Percentiles rank a stretch among this genome's conserved stretches.
Conservation (phyloP, 2,797 vertebrate species). For the Myotis daubentonii region DNA sequence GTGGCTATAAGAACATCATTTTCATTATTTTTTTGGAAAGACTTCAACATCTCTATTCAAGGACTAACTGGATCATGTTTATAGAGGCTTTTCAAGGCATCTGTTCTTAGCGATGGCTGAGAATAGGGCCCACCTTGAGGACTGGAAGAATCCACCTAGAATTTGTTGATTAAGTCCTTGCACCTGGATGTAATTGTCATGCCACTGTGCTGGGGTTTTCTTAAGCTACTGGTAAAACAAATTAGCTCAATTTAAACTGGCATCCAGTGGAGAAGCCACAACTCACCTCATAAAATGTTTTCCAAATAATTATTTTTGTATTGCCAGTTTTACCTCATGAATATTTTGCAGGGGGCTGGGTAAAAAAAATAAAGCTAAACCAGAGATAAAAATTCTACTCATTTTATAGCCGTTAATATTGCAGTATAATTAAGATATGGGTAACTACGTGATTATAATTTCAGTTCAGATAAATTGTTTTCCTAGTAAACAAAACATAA, state of each 20-base stretch:
- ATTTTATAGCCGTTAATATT: constrained; percentile 51
- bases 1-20: constrained; percentile 55
- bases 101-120: constrained; percentile 92
- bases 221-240: constrained; percentile 93
- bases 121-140: constrained; percentile 85
- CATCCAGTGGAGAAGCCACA: constrained; percentile 93
- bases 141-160: constrained; percentile 94
- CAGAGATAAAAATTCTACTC: constrained; percentile 64
- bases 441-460: constrained; percentile 47
- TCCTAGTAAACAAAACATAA: neutral
- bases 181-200: constrained; percentile 98
- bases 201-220: constrained; percentile 97
- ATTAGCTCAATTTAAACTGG: constrained; percentile 96
- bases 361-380: constrained; percentile 64
- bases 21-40: constrained; percentile 83
- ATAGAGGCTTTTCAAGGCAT: constrained; percentile 91
- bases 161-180: constrained; percentile 99
- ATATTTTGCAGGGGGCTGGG: constrained; percentile 84
- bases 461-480: constrained; percentile 59
- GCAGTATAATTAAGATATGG: constrained; percentile 57
- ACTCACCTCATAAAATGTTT: constrained; percentile 94
- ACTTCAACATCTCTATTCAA: constrained; percentile 88
- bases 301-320: constrained; percentile 90
- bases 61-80: constrained; percentile 86
- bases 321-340: constrained; percentile 86